A percentile compares a stretch with the other conserved stretches of the same genome.
Evolutionary conservation across 2,888 invertebrate species (phyloP).

Genomic region (Lepetodrilus schrolli): DNA sequence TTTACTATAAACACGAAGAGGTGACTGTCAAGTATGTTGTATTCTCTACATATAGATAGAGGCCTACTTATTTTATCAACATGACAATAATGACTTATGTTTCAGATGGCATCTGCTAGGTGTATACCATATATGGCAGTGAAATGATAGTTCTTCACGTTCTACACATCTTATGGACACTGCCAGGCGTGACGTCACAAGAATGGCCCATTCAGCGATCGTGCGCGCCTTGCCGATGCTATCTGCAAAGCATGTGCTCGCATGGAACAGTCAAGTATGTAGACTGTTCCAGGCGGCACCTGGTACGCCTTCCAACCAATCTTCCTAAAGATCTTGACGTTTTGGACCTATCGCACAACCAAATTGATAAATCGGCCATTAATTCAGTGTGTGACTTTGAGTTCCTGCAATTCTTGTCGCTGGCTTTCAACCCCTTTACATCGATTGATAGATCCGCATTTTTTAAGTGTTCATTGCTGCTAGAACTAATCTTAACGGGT

Average conservation of each 20-base stretch:
- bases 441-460: conserved; percentile 26
- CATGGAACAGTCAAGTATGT: conserved; percentile 33
- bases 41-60: no score
- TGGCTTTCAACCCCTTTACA: conserved; percentile 31
- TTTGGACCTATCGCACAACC: conserved; percentile 38
- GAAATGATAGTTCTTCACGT: no score
- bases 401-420: conserved; percentile 31
- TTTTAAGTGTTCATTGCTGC: conserved; percentile 16
- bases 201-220: conserved; percentile 33
- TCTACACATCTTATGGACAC: not conserved
- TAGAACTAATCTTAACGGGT: conserved; percentile 35
- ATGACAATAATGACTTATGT: no score
- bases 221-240: conserved; percentile 35
- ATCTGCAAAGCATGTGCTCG: conserved; percentile 11
- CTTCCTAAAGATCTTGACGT: conserved; percentile 33
- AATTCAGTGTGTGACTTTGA: conserved; percentile 28
- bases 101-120: no score
- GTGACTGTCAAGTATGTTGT: no score
- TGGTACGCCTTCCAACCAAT: conserved; percentile 28
- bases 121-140: no score
- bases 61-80: no score
- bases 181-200: not conserved
- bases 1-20: no score
- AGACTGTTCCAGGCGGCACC: conserved; percentile 36
- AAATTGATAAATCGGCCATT: conserved; percentile 11